Evolutionary conservation across 2,797 vertebrate genomes (phyloP).

Genomic region (Hipposideros larvatus): DNA sequence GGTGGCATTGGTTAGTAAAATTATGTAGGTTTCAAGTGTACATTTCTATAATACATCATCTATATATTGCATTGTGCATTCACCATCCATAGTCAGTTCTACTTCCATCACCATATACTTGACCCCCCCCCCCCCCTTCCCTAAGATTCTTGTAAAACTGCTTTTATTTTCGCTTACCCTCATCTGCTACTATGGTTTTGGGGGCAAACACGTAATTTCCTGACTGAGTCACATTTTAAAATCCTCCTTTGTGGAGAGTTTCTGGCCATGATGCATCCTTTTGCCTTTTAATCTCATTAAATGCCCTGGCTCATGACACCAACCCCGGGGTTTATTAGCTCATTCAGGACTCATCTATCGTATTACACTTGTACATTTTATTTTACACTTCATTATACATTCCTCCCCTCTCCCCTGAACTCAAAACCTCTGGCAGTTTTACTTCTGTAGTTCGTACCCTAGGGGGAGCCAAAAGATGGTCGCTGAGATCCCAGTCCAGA

Average conservation of each 20-base stretch:
- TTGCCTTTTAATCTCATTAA: background rate
- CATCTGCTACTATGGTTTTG: background rate
- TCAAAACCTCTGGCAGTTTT: background rate
- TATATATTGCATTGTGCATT: too few relatives aligned
- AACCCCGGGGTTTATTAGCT: background rate
- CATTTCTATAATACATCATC: too few relatives aligned
- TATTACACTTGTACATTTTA: background rate
- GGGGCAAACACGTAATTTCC: background rate
- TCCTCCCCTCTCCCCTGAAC: background rate
- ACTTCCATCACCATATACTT: too few relatives aligned
- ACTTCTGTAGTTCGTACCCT: slow-evolving; percentile 34
- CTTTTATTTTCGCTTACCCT: background rate
- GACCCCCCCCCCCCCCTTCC: too few relatives aligned
- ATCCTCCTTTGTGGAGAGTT: background rate
- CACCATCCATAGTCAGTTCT: too few relatives aligned
- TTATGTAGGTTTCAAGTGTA: too few relatives aligned
- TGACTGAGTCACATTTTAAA: background rate
- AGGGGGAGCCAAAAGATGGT: slow-evolving; percentile 64
- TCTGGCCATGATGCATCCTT: background rate
- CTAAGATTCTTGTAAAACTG: background rate
- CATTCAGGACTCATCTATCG: background rate
- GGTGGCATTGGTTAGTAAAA: too few relatives aligned
- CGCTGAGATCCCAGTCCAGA: background rate
- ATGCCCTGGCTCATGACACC: background rate
- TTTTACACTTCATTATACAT: background rate